phyloP scores from a whole-genome alignment of 2,888 invertebrate genomes.

The Tipula unca region DNA sequence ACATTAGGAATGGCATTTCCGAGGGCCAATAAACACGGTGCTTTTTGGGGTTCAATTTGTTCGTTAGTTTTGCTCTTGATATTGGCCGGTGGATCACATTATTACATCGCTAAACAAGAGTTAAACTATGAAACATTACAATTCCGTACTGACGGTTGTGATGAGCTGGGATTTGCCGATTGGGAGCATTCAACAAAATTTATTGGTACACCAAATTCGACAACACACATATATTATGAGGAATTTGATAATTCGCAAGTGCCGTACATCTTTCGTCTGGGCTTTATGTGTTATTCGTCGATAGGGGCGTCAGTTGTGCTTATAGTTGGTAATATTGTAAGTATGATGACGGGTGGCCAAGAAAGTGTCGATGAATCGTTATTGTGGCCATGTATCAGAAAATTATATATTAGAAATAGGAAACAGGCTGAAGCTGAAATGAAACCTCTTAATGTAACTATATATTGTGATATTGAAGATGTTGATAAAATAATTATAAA shows the following conservation, averaged over 20 bases:
- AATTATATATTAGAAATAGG: background rate
- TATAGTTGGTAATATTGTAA: slow-evolving; percentile 52
- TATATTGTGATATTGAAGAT: no score
- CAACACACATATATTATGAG: background rate
- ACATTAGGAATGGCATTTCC: slow-evolving; percentile 59
- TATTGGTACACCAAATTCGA: background rate
- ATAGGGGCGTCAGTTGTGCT: slow-evolving; percentile 53
- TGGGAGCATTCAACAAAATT: background rate
- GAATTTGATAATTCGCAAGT: background rate
- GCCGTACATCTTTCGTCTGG: slow-evolving; percentile 45
- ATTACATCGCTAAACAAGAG: slow-evolving; percentile 30
- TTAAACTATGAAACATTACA: slow-evolving; percentile 32
- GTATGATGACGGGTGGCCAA: slow-evolving; percentile 44
- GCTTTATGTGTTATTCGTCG: slow-evolving; percentile 60
- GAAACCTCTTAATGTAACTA: no score
- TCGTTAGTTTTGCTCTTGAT: background rate
- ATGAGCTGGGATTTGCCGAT: background rate
- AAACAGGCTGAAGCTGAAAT: no score
- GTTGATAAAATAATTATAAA: no score
- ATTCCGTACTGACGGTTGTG: slow-evolving; percentile 26
- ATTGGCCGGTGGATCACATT: slow-evolving; percentile 42
- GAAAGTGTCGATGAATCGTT: slow-evolving; percentile 25
- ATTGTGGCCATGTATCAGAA: slow-evolving; percentile 24
- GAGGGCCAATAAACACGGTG: slow-evolving; percentile 47
- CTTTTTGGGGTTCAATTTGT: slow-evolving; percentile 25